phyloP scores from a whole-genome alignment of 2,888 invertebrate genomes.

The Cataglyphis albicans region DNA sequence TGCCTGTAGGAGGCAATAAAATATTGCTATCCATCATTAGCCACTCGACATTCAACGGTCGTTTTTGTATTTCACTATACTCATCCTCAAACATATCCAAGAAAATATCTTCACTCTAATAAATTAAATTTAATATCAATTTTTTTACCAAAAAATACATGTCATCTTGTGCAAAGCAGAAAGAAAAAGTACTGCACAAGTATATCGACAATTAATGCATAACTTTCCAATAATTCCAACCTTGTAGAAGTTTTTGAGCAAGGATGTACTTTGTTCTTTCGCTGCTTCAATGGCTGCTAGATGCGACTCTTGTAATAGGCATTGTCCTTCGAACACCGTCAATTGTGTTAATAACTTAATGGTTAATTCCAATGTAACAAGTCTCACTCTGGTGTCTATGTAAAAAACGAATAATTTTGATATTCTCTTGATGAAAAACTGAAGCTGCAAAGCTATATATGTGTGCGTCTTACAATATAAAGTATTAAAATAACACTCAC shows the following conservation, averaged over 20 bases:
- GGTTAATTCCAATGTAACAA: conserved; percentile 96
- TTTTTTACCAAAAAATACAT: background rate
- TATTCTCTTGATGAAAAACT: background rate
- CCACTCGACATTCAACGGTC: conserved; percentile 96
- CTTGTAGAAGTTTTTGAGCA: conserved; percentile 97
- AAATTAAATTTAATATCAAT: conserved; percentile 34
- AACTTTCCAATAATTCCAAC: conserved; percentile 78
- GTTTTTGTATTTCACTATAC: conserved; percentile 96
- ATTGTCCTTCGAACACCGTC: conserved; percentile 88
- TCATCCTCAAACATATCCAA: conserved; percentile 99
- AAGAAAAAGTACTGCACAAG: background rate
- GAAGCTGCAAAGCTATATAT: background rate
- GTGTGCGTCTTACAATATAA: background rate
- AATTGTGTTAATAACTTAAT: conserved; percentile 92
- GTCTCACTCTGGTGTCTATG: conserved; percentile 94
- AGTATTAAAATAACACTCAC: conserved; percentile 87
- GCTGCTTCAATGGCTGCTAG: conserved; percentile 90
- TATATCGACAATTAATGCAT: background rate
- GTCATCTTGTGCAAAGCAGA: background rate
- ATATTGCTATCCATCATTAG: conserved; percentile 98
- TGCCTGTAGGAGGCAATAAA: conserved; percentile 97
- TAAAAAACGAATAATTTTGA: conserved; percentile 62
- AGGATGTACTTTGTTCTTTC: conserved; percentile 93
- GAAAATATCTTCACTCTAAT: conserved; percentile 97
- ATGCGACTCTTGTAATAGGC: conserved; percentile 90